These are phyloP conservation scores for Rutpela maculata DNA, from an alignment of 2,888 invertebrate species.

Conservation along the genomic window DNA sequence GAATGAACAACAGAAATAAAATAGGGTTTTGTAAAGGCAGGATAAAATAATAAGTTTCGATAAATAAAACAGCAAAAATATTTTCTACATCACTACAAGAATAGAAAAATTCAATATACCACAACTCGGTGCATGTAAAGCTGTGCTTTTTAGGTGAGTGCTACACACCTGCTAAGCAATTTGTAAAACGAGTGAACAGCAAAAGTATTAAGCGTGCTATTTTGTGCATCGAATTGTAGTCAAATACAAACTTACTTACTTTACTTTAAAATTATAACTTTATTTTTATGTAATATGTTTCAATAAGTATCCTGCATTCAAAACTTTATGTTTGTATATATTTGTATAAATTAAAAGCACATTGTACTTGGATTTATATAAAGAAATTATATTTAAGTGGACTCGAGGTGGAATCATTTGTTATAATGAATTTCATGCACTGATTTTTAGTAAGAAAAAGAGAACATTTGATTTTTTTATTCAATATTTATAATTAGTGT, in stretches of 20 bases:
- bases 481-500: background rate
- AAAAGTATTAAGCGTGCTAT: background rate
- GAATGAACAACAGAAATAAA: background rate
- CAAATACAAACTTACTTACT: constrained; percentile 14
- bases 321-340: background rate
- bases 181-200: background rate
- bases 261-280: background rate
- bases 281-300: background rate
- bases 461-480: background rate
- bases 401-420: background rate
- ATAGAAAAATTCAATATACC: background rate
- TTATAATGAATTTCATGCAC: constrained; percentile 3
- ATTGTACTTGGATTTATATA: background rate
- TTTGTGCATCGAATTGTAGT: background rate
- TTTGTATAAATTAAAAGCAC: background rate
- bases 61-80: background rate
- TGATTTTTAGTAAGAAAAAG: background rate
- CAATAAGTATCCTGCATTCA: constrained; percentile 7
- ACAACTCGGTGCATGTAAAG: background rate
- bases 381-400: background rate
- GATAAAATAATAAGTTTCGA: background rate
- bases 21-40: constrained; percentile 16
- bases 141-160: background rate
- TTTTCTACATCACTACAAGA: background rate
- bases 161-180: background rate